Evolutionary conservation across 1,140 invertebrate genomes (phyloP), one percentile per base, ranked within the genome.

Genomic region (Anoplophora glabripennis): DNA sequence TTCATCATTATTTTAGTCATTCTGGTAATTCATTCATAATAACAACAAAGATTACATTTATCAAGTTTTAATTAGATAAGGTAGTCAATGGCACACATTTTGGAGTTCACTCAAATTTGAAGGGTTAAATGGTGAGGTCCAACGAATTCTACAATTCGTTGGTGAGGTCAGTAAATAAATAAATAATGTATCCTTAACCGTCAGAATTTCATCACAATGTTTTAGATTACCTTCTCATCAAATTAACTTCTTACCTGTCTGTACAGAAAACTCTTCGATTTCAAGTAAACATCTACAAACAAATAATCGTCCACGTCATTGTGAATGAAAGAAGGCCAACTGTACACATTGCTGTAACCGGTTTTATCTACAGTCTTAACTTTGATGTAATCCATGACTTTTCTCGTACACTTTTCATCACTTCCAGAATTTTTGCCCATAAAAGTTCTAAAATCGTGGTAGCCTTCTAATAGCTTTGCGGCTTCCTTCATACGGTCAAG

Each of bases 381-480:
- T 71, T 79, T 34, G 84, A 79, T 38, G 72, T 75, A 53, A 78
- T 66, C 35, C 84, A 79, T 41, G 65, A 65, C 49, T 73, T 72
- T 81, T 78, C 67, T 76, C 56, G 7, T 76, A n/a, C 66, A 70
- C 70, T 68, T 68, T 10, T 69, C 65, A 36, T 49, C 15, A 70
- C 68, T 52, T 72, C 76, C 49, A 61, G 63, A 57, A 63, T 67
- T 52, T 75, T 78, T 73, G 68, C 74, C 71, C 72, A 77, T 77
- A 68, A 90, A 91, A 3, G 86, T 85, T 33, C 81, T 79, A 75
- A 88, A 90, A 71, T 91, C 86, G 69, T 87, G 86, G 37, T 71
- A 67, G 0, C 87, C 86, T 18, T 79, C 64, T 56, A 89, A 81
- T 63, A 86, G 74, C 49, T 78, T 75, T 1, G 81, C 70, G 5